phyloP scores from a whole-genome alignment of 2,797 vertebrate genomes.

The Macropodus opercularis region DNA sequence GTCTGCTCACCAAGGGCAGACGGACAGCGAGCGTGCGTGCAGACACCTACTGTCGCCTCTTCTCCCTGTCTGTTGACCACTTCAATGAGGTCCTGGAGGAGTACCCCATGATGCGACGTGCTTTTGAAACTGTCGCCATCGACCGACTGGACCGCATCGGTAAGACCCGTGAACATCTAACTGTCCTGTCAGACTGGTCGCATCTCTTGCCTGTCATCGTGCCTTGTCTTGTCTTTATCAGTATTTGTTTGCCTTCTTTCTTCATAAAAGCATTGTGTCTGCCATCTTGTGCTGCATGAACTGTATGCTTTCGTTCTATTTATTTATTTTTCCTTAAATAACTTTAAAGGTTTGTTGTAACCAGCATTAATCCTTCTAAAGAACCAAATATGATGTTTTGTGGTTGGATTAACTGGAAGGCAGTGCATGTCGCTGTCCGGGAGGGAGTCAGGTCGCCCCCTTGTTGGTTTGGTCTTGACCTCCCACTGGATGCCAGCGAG shows the following conservation, averaged over 20 bases:
- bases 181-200: slow-evolving; percentile 56
- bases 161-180: slow-evolving; percentile 74
- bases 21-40: slow-evolving; percentile 96
- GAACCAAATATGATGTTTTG: slow-evolving; percentile 75
- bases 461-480: slow-evolving; percentile 79
- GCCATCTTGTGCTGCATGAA: slow-evolving; percentile 84
- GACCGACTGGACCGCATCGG: slow-evolving; percentile 97
- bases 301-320: slow-evolving; percentile 68
- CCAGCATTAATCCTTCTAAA: slow-evolving; percentile 77
- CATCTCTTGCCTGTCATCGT: slow-evolving; percentile 76
- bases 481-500: slow-evolving; percentile 77
- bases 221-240: slow-evolving; percentile 75
- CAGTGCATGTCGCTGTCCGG: slow-evolving; percentile 84
- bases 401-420: slow-evolving; percentile 81
- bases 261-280: slow-evolving; percentile 80
- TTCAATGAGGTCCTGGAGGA: slow-evolving; percentile 99
- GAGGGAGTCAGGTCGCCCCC: slow-evolving; percentile 75
- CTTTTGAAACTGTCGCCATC: slow-evolving; percentile 95
- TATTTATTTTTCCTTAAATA: slow-evolving; percentile 49
- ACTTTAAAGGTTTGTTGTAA: slow-evolving; percentile 56
- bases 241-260: slow-evolving; percentile 71
- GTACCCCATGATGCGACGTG: slow-evolving; percentile 99
- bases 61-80: slow-evolving; percentile 98
- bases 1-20: slow-evolving; percentile 95
- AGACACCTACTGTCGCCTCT: slow-evolving; percentile 97